Conservation (phyloP, 2,113 vertebrate genomes). For the Haemorhous mexicanus region DNA sequence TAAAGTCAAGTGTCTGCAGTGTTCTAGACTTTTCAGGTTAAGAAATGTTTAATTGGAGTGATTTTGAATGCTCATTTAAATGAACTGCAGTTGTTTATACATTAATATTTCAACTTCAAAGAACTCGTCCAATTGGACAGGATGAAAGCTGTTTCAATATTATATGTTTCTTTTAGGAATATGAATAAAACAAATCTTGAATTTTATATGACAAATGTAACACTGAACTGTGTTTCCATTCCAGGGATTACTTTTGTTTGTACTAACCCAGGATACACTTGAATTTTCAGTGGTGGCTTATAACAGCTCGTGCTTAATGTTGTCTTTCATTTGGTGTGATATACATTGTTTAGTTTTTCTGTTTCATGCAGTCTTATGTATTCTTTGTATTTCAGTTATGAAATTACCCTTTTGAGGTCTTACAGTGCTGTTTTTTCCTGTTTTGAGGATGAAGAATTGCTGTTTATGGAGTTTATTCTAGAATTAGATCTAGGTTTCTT, state of each 20-base stretch:
- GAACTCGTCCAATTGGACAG: background rate
- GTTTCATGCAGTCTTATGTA: background rate
- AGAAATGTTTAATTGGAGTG: background rate
- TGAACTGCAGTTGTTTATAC: background rate
- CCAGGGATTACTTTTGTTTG: background rate
- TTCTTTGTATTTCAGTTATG: background rate
- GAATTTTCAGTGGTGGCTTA: background rate
- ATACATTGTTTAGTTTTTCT: background rate
- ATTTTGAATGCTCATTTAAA: background rate
- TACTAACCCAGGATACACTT: background rate
- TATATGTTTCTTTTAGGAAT: background rate
- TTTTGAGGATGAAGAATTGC: background rate
- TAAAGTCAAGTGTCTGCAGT: background rate
- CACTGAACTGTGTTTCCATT: background rate
- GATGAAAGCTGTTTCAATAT: background rate
- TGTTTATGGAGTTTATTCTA: background rate
- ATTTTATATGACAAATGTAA: background rate
- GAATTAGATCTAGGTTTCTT: background rate
- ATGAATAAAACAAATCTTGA: background rate
- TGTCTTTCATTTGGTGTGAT: background rate
- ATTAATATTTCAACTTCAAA: background rate
- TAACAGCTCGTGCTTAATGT: background rate
- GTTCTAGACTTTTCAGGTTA: background rate
- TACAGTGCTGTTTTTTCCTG: background rate
- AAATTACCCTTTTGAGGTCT: background rate